Conservation (phyloP, 2,888 invertebrate genomes). For the Mesochorus sp. region DNA sequence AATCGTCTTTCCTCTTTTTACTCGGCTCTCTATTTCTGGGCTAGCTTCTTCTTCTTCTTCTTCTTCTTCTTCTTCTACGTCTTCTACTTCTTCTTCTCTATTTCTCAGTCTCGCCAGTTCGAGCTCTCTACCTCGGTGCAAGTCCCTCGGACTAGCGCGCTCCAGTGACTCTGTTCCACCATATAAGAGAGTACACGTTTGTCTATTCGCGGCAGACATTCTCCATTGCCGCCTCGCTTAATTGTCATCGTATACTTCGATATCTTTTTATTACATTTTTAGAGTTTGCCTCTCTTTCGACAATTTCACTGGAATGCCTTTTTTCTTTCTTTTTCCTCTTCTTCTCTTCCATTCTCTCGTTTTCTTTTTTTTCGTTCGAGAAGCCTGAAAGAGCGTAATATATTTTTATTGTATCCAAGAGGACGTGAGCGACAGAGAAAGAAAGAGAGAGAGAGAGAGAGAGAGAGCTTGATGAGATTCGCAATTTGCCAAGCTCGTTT, state of each 20-base stretch:
- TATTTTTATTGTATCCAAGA: too few relatives aligned
- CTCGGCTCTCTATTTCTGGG: conserved; percentile 75
- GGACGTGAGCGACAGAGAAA: background rate
- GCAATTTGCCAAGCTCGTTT: conserved; percentile 41
- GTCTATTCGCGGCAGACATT: conserved; percentile 23
- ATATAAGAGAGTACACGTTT: background rate
- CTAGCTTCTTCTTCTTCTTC: conserved; percentile 59
- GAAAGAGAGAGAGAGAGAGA: background rate
- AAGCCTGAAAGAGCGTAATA: too few relatives aligned
- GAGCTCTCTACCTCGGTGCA: conserved; percentile 42
- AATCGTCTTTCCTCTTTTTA: conserved; percentile 68
- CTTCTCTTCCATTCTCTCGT: background rate
- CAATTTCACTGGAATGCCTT: conserved; percentile 23
- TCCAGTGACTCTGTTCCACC: conserved; percentile 66
- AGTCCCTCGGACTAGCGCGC: conserved; percentile 42
- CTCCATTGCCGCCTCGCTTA: conserved; percentile 26
- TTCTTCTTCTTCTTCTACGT: conserved; percentile 34
- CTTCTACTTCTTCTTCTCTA: conserved; percentile 48
- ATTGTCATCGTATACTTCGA: conserved; percentile 24
- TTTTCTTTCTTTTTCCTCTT: conserved; percentile 52
- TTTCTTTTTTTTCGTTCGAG: conserved; percentile 6
- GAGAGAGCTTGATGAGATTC: conserved; percentile 50
- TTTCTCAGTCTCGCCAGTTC: conserved; percentile 45
- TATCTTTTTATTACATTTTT: background rate
- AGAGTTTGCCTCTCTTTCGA: conserved; percentile 13